Evolutionary conservation across 2,797 vertebrate genomes (phyloP).

Genomic region (Macropus fuliginosus): DNA sequence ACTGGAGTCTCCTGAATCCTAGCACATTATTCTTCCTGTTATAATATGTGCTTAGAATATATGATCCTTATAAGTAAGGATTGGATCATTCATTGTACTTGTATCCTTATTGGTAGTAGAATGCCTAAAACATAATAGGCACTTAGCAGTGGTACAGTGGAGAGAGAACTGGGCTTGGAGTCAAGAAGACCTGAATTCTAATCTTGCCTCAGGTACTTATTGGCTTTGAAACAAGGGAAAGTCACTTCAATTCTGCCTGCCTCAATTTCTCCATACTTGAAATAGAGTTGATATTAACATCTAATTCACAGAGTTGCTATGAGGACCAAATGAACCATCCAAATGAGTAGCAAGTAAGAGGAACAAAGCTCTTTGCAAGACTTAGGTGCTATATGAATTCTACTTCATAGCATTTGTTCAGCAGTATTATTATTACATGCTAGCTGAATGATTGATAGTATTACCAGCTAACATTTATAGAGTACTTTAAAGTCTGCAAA

Average conservation of each 20-base stretch:
- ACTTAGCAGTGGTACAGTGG: neutral
- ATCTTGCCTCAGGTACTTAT: neutral
- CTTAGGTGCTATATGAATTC: neutral
- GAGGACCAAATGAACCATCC: neutral
- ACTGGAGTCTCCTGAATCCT: neutral
- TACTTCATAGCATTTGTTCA: neutral
- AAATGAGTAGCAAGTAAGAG: neutral
- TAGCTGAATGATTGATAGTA: neutral
- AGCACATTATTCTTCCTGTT: neutral
- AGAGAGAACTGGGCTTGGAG: neutral
- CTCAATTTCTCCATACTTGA: neutral
- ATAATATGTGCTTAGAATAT: neutral
- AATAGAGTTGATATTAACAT: neutral
- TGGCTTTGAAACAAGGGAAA: neutral
- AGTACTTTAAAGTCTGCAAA: neutral
- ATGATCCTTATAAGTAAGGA: neutral
- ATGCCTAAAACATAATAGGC: neutral
- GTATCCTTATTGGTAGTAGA: neutral
- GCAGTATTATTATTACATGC: neutral
- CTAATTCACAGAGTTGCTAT: neutral
- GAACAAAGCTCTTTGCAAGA: neutral
- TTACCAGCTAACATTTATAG: neutral
- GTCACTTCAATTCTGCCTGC: neutral
- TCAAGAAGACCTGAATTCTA: neutral
- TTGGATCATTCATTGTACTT: neutral